Evolutionary conservation across 2,888 invertebrate species (phyloP), one percentile per base, ranked within the genome.

Genomic region (Luperina testacea): DNA sequence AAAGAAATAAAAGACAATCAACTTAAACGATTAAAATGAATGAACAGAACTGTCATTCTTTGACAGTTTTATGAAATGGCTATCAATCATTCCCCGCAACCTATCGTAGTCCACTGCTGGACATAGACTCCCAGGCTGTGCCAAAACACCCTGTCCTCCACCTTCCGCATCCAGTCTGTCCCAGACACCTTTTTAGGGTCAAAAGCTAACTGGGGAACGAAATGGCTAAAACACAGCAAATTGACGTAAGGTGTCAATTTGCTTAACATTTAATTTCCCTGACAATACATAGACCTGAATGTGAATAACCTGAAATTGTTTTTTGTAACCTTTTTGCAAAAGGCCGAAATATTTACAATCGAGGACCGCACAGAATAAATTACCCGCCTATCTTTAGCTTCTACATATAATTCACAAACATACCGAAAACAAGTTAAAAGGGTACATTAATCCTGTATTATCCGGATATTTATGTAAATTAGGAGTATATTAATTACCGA

Each of bases 401-500:
- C 38, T 72, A 68, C 45, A 87, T 72, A 51, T n/a, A n/a, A n/a
- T 80, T 65, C 64, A 2, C 71, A 74, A 74, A 72, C 68, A 76
- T 74, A 61, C 61, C 67, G 42, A 74, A 69, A 73, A 73, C 51
- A 84, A 65, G 64, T 61, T 65, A 65, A 76, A 80, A 84, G 81
- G 76, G 57, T 76, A 59, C 32, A 84, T 84, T 84, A 76, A 85
- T 84, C 71, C 81, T 11, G 61, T 59, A 72, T 84, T 76, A 87
- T 72, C 65, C 76, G 53, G 65, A 84, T 72, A 72, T 84, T 87
- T 85, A 85, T 85, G 63, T 76, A 72, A 85, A 87, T 80, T 87
- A 83, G 67, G 59, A 65, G 57, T 69, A 69, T 87, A 76, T 84
- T 38, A 83, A 84, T 87, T 61, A 80, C 72, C 20, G 32, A 70